These are phyloP conservation scores for Okapia johnstoni DNA, from an alignment of 2,113 vertebrate species.

Conservation along the genomic window DNA sequence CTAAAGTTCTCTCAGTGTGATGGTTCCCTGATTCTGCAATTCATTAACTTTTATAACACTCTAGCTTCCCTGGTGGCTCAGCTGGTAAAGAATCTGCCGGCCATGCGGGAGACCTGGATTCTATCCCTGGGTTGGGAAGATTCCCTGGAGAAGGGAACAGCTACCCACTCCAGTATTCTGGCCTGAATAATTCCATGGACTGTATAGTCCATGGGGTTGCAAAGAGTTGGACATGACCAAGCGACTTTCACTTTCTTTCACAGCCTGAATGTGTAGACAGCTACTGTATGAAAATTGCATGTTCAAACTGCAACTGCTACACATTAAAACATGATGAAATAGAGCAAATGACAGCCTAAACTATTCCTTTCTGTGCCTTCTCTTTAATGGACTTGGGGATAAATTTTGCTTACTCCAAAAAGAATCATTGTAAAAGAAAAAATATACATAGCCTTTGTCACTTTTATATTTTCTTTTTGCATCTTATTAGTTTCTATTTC, in stretches of 20 bases:
- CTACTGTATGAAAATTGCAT: not conserved
- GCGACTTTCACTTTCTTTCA: not conserved
- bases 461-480: conserved; percentile 32
- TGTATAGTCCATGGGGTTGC: not conserved
- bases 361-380: not conserved
- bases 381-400: not conserved
- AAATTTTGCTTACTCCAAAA: conserved; percentile 19
- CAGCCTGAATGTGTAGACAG: not conserved
- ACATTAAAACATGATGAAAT: not conserved
- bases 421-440: not conserved
- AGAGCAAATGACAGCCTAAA: not conserved
- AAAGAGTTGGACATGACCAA: not conserved
- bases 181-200: not conserved
- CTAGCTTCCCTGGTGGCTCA: not conserved
- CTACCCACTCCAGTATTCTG: not conserved
- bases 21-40: not conserved
- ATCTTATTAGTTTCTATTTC: conserved; percentile 35
- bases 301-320: not conserved
- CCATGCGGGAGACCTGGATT: not conserved
- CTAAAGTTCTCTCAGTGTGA: not conserved
- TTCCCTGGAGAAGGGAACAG: not conserved
- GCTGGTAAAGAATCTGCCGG: not conserved
- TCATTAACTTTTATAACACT: not conserved
- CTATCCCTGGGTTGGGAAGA: not conserved
- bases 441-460: not conserved